These are phyloP conservation scores for Patella caerulea DNA, from an alignment of 2,888 invertebrate species.

Conservation along the genomic window DNA sequence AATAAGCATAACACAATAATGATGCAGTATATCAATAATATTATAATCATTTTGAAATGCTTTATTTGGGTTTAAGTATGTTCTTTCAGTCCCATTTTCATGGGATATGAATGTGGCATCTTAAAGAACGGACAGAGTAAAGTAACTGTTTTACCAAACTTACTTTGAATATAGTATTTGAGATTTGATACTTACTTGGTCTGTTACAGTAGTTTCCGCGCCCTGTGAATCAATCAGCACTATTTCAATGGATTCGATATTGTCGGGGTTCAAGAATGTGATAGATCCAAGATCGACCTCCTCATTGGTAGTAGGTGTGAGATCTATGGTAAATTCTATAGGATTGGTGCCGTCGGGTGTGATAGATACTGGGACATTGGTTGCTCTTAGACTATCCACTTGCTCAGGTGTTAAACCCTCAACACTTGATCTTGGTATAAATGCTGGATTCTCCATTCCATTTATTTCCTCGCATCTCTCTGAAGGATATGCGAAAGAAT, in stretches of 20 bases:
- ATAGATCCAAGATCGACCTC: neutral
- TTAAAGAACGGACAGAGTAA: no score
- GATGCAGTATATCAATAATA: no score
- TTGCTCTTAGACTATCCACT: neutral
- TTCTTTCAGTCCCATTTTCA: no score
- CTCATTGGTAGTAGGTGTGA: neutral
- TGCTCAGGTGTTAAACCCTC: neutral
- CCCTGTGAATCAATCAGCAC: neutral
- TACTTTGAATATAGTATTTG: neutral
- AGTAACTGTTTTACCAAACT: no score
- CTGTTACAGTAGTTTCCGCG: neutral
- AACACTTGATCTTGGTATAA: neutral
- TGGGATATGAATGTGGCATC: no score
- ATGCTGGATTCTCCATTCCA: slow-evolving; percentile 3
- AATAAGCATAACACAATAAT: no score
- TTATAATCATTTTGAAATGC: no score
- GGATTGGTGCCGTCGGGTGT: neutral
- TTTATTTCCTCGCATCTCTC: neutral
- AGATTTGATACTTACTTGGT: neutral
- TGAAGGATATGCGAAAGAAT: neutral
- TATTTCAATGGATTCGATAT: neutral
- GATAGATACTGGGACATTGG: neutral
- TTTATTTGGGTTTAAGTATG: no score
- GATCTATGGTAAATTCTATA: neutral
- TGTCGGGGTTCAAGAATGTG: neutral